Conservation (phyloP, 2,888 invertebrate species). For the Caenorhabditis uteleia region DNA sequence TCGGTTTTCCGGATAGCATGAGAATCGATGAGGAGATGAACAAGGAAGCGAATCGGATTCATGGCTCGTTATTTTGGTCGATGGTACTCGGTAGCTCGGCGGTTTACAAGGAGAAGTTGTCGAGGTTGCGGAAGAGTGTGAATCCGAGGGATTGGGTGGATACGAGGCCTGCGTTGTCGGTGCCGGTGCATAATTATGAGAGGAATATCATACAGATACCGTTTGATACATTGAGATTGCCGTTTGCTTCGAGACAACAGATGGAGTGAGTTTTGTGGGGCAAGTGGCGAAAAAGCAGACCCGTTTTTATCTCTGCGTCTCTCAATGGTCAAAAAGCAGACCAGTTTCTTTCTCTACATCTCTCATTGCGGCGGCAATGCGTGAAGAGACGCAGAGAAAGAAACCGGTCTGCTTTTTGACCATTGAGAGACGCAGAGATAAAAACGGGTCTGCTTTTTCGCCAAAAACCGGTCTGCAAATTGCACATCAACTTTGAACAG, state of each 20-base stretch:
- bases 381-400: too few species aligned
- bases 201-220: conserved; percentile 44
- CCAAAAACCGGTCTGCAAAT: too few species aligned
- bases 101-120: conserved; percentile 36
- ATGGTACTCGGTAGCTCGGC: conserved; percentile 39
- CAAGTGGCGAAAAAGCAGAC: background rate
- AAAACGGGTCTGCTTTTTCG: too few species aligned
- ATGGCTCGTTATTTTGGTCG: conserved; percentile 35
- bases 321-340: too few species aligned
- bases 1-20: conserved; percentile 42
- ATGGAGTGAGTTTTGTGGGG: conserved; percentile 40
- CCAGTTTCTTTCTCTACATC: too few species aligned
- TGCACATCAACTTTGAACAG: too few species aligned
- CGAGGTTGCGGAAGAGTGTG: conserved; percentile 29
- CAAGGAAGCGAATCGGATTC: conserved; percentile 33
- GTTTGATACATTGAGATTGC: conserved; percentile 39
- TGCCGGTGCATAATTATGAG: conserved; percentile 46
- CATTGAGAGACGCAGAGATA: too few species aligned
- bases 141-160: conserved; percentile 44
- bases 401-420: too few species aligned
- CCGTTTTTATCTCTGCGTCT: too few species aligned
- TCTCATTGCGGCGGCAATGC: too few species aligned
- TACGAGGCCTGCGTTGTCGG: conserved; percentile 39
- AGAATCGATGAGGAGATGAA: conserved; percentile 34
- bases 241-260: conserved; percentile 32